Evolutionary conservation across 2,113 vertebrate species (phyloP), one percentile per base, ranked within the genome.

Genomic region (Reinhardtius hippoglossoides): DNA sequence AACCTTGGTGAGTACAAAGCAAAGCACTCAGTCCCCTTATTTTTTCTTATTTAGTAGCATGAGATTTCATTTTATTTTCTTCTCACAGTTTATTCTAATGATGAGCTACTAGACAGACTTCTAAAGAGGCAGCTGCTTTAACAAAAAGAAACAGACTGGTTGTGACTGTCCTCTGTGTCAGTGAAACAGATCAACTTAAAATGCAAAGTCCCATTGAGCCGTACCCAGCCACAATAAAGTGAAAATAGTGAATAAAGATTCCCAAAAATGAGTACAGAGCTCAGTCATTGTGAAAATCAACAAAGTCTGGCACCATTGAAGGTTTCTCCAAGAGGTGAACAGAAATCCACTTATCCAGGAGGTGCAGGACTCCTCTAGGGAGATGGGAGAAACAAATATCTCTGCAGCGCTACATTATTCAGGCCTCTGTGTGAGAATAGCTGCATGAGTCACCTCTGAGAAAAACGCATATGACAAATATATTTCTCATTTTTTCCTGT

Each of bases 121-220:
- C 2, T 20, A 1, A 69, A 20, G 62, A 55, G 15, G 56, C 37
- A 13, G 35, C 24, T 14, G 57, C 57, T 26, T 67, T 16, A 48
- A 67, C 14, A 21, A 18, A 50, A 42, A 52, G 10, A 31, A 62
- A 42, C 21, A 13, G 16, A 27, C 4, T 48, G 55, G 21, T 44
- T 62, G 69, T 46, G 69, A 72, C 31, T 55, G 10, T 60, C 26
- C 37, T 48, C 58, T 40, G 16, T 26, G 23, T 42, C 21, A 42
- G 23, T 27, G 9, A 46, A 3, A 18, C 37, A 16, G 26, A 24
- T 40, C 46, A 23, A 4, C 46, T 61, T 62, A 12, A 57, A 27
- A 57, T 58, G 52, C 21, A 42, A 58, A 42, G 18, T 46, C 3
- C 5, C 26, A 50, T 2, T 48, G 24, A 67, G n/a, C 9, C 18